Evolutionary conservation across 2,113 vertebrate species (phyloP), one percentile per base, ranked within the genome.

Genomic region (Danionella cerebrum): DNA sequence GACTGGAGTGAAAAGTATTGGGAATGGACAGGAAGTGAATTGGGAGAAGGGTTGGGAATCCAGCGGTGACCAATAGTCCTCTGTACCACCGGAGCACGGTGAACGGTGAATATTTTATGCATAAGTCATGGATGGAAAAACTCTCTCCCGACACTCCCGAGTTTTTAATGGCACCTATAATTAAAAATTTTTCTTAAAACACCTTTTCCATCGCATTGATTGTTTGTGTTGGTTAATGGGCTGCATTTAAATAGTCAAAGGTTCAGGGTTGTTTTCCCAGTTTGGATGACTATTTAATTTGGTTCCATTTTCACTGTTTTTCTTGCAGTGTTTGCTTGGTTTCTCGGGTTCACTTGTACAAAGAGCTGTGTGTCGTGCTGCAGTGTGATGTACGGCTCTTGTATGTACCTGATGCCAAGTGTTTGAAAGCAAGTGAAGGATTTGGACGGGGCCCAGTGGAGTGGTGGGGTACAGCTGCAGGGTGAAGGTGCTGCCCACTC

Each of bases 331-430:
- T 74, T 53, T 65, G 50, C 51, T 71, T 67, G 48, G 58, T 67
- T 62, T 54, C 57, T 58, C 54, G 44, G 39, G 24, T 27, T 19
- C 24, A 35, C 65, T 39, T 51, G 60, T 78, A 89, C 85, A 89
- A 88, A 87, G 85, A 85, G 72, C 77, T 77, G 72, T 82, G 84
- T 88, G 84, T 87, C 81, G 75, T 76, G 63, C 70, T 64, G 73
- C 71, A 77, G 84, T 79, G 80, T 80, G 78, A 81, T 84, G 84
- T 80, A 81, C 82, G 81, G 78, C 71, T 82, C 77, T 83, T 84
- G 21, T 81, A 73, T 75, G 74, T 74, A 72, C 64, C 58, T 67
- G 55, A 77, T 78, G 81, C 84, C 70, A 82, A 72, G 65, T 77
- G 63, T 76, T 67, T 69, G 64, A 76, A 68, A 33, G 57, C 36